A percentile compares a stretch with the other conserved stretches of the same genome.
Evolutionary conservation across 2,888 invertebrate species (phyloP).

Genomic region (Megalurothrips usitatus): DNA sequence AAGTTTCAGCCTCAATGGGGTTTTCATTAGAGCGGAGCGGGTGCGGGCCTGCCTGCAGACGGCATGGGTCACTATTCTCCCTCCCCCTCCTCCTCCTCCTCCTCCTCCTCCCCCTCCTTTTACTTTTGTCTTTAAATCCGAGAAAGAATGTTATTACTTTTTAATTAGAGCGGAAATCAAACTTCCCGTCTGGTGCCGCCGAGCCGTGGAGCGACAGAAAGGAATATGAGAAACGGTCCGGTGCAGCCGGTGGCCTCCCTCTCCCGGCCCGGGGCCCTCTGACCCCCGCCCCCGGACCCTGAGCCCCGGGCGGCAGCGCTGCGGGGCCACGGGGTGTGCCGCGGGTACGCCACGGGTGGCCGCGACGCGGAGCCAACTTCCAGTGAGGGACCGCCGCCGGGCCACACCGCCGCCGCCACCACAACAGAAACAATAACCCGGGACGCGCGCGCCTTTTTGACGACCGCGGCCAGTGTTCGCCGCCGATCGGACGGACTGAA

Average conservation of each 20-base stretch:
- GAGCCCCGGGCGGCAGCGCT: neutral
- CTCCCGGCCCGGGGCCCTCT: too few relatives aligned
- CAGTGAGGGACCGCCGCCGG: too few relatives aligned
- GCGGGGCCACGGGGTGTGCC: neutral
- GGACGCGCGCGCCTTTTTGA: too few relatives aligned
- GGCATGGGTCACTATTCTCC: neutral
- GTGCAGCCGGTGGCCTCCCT: too few relatives aligned
- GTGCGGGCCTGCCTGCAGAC: neutral
- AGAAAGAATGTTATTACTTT: neutral
- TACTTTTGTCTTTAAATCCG: neutral
- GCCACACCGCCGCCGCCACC: too few relatives aligned
- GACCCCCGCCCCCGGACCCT: too few relatives aligned
- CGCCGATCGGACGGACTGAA: too few relatives aligned
- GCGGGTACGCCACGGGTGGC: too few relatives aligned
- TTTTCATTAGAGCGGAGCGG: conserved; percentile 3
- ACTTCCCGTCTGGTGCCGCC: neutral
- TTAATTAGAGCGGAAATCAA: conserved; percentile 21
- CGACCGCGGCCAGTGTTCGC: too few relatives aligned
- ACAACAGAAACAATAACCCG: too few relatives aligned
- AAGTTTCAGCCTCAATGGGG: conserved; percentile 19
- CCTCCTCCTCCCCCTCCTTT: neutral
- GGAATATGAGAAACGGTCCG: neutral
- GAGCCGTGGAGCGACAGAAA: neutral
- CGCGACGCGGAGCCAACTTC: too few relatives aligned
- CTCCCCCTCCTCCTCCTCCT: neutral